These are phyloP conservation scores for Cebus imitator DNA, from an alignment of 2,113 vertebrate species.

Conservation along the genomic window DNA sequence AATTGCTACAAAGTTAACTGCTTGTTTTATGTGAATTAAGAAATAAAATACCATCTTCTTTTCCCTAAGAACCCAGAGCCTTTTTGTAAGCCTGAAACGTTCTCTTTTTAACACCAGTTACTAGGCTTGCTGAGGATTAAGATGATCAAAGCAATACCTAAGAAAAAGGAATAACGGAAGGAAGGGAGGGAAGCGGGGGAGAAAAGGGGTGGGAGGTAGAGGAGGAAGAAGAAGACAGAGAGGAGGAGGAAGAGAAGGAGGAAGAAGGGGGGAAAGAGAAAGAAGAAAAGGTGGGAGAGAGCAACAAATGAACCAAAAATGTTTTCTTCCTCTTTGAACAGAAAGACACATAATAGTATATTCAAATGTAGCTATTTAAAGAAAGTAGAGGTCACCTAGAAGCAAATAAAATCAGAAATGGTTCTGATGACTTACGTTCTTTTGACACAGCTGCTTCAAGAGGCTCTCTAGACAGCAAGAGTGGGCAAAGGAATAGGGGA, in stretches of 20 bases:
- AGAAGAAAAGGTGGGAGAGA: neutral
- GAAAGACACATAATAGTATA: neutral
- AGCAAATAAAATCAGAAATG: neutral
- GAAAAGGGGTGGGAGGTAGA: no score
- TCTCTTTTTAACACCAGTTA: slow-evolving; percentile 13
- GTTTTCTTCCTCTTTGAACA: neutral
- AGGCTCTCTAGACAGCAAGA: neutral
- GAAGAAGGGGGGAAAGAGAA: neutral
- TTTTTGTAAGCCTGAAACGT: slow-evolving; percentile 10
- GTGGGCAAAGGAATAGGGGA: no score
- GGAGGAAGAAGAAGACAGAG: neutral
- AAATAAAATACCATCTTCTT: slow-evolving; percentile 6
- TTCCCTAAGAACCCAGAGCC: neutral
- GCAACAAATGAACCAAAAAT: neutral
- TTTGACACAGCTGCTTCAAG: no score
- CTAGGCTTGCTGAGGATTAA: neutral
- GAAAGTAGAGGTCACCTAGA: neutral
- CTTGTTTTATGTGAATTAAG: slow-evolving; percentile 2
- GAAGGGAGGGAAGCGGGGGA: rapidly evolving
- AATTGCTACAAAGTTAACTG: neutral
- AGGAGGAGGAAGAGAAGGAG: no score
- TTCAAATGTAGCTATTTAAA: neutral
- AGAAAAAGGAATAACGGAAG: neutral
- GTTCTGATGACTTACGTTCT: neutral
- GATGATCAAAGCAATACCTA: neutral